Evolutionary conservation across 1,140 invertebrate genomes (phyloP).

Genomic region (Berghia stephanieae): DNA sequence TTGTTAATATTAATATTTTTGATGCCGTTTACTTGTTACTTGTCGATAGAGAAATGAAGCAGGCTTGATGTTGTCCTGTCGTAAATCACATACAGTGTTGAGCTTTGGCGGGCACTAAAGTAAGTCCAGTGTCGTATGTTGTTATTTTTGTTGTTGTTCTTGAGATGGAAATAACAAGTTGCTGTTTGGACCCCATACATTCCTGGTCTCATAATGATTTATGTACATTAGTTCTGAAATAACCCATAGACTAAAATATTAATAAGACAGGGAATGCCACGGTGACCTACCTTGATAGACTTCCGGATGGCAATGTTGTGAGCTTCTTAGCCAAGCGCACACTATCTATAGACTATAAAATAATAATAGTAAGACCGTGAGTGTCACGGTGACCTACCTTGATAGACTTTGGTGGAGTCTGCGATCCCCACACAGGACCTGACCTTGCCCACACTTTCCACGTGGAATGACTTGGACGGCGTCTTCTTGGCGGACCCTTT

Average conservation of each 20-base stretch:
- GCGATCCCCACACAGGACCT: slow-evolving; percentile 40
- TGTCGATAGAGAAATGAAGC: too few species aligned
- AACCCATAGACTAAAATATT: not conserved
- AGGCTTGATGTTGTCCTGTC: too few species aligned
- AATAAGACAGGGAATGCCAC: not conserved
- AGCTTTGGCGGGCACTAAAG: too few species aligned
- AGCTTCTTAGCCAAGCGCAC: not conserved
- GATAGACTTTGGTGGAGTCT: slow-evolving; percentile 38
- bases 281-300: not conserved
- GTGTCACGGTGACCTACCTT: slow-evolving; percentile 44
- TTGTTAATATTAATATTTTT: too few species aligned
- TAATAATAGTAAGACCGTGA: not conserved
- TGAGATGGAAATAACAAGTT: too few species aligned
- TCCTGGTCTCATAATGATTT: too few species aligned
- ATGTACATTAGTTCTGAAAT: too few species aligned
- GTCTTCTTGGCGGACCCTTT: slow-evolving; percentile 18
- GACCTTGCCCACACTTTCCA: slow-evolving; percentile 51
- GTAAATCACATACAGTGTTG: too few species aligned
- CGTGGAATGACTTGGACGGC: slow-evolving; percentile 41
- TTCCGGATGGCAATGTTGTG: not conserved
- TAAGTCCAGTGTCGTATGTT: too few species aligned
- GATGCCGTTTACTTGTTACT: too few species aligned
- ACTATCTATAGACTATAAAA: not conserved
- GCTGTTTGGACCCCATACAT: too few species aligned
- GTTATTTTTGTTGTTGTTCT: too few species aligned